These are phyloP conservation scores for Aphidius gifuensis DNA, from an alignment of 1,140 invertebrate genomes.

Conservation along the genomic window DNA sequence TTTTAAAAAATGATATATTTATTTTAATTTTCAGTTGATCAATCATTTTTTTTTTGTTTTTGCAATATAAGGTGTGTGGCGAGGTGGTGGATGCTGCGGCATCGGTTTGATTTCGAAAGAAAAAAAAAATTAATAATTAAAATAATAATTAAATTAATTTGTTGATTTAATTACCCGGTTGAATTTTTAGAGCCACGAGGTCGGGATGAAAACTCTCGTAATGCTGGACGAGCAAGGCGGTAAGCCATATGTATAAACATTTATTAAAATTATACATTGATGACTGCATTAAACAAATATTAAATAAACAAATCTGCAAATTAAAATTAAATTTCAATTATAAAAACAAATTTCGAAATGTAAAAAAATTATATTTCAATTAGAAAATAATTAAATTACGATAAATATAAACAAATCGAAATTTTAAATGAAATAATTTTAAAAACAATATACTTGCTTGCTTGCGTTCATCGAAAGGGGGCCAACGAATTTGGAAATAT, in stretches of 20 bases:
- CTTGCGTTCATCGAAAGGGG: too few relatives aligned
- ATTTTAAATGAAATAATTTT: background rate
- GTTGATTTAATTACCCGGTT: slow-evolving; percentile 53
- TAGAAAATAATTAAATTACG: too few relatives aligned
- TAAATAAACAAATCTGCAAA: slow-evolving; percentile 11
- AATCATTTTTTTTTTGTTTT: too few relatives aligned
- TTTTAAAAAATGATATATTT: too few relatives aligned
- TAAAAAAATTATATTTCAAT: too few relatives aligned
- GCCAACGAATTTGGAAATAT: too few relatives aligned
- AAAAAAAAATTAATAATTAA: background rate
- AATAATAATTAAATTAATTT: background rate
- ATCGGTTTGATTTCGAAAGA: background rate
- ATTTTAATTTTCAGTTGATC: too few relatives aligned
- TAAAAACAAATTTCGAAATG: too few relatives aligned
- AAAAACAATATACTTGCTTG: too few relatives aligned
- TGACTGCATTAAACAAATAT: slow-evolving; percentile 20
- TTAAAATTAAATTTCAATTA: too few relatives aligned
- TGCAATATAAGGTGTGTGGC: too few relatives aligned
- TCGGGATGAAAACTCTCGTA: slow-evolving; percentile 90
- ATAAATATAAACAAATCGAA: slow-evolving; percentile 14
- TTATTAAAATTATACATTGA: slow-evolving; percentile 31
- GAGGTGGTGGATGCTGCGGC: background rate
- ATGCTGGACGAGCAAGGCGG: slow-evolving; percentile 94
- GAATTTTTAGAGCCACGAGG: slow-evolving; percentile 85
- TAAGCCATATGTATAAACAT: slow-evolving; percentile 62